A percentile compares a stretch with the other conserved stretches of the same genome.
These are phyloP conservation scores for Synchiropus splendidus DNA, from an alignment of 2,113 vertebrate species.

Conservation along the genomic window DNA sequence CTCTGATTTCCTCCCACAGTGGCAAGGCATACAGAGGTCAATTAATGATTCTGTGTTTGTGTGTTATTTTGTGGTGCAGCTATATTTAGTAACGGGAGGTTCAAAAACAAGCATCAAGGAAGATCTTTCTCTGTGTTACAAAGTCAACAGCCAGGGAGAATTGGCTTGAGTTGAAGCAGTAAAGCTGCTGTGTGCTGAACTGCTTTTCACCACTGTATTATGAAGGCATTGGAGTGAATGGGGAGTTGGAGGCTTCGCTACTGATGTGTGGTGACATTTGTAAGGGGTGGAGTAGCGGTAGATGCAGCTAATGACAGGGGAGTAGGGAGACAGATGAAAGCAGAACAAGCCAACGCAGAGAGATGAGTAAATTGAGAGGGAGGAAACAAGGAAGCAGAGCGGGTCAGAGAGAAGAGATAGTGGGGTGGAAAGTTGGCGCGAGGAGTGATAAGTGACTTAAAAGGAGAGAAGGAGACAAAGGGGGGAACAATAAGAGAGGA, in stretches of 20 bases:
- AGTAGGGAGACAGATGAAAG: constrained; percentile 15
- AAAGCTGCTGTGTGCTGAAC: constrained; percentile 3
- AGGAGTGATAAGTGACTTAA: too few relatives aligned
- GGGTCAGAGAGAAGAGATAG: background rate
- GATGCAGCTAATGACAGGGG: constrained; percentile 7
- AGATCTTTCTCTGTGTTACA: too few relatives aligned
- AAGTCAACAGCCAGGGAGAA: too few relatives aligned
- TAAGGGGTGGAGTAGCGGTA: constrained; percentile 10
- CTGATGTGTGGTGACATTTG: constrained; percentile 21
- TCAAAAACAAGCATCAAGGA: too few relatives aligned
- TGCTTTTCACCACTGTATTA: background rate
- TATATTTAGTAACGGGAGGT: too few relatives aligned
- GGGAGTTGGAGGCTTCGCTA: constrained; percentile 3
- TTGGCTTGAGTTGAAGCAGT: too few relatives aligned
- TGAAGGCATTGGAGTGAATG: constrained; percentile 17
- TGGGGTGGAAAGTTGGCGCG: too few relatives aligned
- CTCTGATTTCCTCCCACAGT: too few relatives aligned
- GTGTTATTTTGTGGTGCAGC: too few relatives aligned
- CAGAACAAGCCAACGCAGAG: constrained; percentile 5
- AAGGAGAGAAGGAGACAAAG: background rate
- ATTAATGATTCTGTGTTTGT: too few relatives aligned
- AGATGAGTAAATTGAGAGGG: constrained; percentile 1
- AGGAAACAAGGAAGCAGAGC: background rate
- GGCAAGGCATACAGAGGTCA: too few relatives aligned
- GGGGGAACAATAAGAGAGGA: background rate